A percentile compares a stretch with the other conserved stretches of the same genome.
Evolutionary conservation across 2,113 vertebrate genomes (phyloP).

Genomic region (Brachyistius frenatus): DNA sequence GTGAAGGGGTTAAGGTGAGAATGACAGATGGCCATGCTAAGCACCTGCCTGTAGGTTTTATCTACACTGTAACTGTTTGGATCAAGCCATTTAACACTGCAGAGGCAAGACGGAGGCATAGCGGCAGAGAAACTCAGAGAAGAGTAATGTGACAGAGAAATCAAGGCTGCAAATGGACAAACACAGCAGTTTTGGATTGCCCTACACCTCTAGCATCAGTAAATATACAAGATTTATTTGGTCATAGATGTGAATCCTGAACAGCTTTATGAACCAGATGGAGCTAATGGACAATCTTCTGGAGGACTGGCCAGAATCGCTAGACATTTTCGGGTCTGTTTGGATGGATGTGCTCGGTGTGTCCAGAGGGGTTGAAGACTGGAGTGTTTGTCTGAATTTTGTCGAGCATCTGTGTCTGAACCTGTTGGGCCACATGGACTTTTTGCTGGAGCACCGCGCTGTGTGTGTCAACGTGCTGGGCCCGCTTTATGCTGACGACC

Average conservation of each 20-base stretch:
- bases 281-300: conserved; percentile 55
- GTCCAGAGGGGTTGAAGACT: conserved; percentile 47
- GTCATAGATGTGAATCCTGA: not conserved
- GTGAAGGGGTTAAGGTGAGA: conserved; percentile 25
- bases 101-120: conserved; percentile 9
- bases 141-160: not conserved
- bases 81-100: conserved; percentile 25
- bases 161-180: not conserved
- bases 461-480: conserved; percentile 75
- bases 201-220: not conserved
- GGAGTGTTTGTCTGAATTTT: conserved; percentile 71
- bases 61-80: conserved; percentile 26
- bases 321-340: conserved; percentile 72
- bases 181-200: not conserved
- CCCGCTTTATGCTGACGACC: conserved; percentile 71
- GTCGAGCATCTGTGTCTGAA: conserved; percentile 74
- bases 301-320: conserved; percentile 62
- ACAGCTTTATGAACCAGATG: conserved; percentile 24
- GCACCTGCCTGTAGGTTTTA: conserved; percentile 57
- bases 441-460: conserved; percentile 75
- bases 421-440: conserved; percentile 69
- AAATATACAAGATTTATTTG: not conserved
- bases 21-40: conserved; percentile 76
- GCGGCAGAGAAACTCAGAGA: not conserved
- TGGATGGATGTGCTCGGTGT: conserved; percentile 65